phyloP scores from a whole-genome alignment of 2,888 invertebrate genomes.

The Hedychridium roseum region DNA sequence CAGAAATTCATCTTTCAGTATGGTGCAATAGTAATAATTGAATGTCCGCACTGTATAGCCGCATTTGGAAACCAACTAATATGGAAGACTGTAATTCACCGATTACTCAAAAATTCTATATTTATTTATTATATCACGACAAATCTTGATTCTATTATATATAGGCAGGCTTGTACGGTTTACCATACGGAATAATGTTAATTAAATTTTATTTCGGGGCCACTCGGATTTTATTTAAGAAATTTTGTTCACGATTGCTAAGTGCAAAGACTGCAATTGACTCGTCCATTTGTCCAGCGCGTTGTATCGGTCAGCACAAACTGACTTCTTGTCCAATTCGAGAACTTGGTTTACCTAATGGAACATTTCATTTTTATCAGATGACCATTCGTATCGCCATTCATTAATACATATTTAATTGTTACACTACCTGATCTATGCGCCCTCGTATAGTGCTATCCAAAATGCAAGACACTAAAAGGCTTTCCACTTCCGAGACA shows the following conservation, averaged over 20 bases:
- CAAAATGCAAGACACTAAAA: constrained; percentile 96
- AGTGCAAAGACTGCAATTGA: constrained; percentile 87
- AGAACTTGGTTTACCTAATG: constrained; percentile 86
- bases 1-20: too few relatives aligned
- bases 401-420: neutral
- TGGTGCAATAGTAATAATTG: too few relatives aligned
- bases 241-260: constrained; percentile 94
- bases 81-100: too few relatives aligned
- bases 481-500: constrained; percentile 92
- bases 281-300: constrained; percentile 97
- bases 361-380: too few relatives aligned
- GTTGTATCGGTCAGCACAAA: constrained; percentile 86
- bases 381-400: too few relatives aligned
- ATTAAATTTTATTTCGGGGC: constrained; percentile 28
- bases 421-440: constrained; percentile 77
- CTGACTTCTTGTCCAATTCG: constrained; percentile 82
- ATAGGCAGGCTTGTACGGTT: constrained; percentile 37
- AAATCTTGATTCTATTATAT: constrained; percentile 45
- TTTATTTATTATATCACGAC: constrained; percentile 55
- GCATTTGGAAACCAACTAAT: too few relatives aligned
- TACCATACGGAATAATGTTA: constrained; percentile 50
- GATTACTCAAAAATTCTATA: too few relatives aligned
- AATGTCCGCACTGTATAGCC: too few relatives aligned
- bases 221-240: constrained; percentile 65
- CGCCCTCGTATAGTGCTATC: constrained; percentile 90